Base-by-base conservation (phyloP, 2,797 vertebrate genomes). In the Rousettus madagascariensis region DNA sequence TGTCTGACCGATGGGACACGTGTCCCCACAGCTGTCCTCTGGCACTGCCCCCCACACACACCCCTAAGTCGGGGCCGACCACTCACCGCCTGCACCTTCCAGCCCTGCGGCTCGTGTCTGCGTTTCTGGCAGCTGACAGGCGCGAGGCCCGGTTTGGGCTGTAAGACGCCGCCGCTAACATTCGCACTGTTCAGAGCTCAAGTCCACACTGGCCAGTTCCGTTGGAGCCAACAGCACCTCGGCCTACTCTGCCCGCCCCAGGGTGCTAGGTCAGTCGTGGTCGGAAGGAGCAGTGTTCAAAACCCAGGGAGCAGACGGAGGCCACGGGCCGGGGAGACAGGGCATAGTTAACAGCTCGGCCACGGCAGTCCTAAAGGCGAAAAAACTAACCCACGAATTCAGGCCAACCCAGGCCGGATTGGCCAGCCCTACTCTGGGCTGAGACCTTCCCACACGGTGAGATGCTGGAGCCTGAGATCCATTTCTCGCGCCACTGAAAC, bases 71-170 rank as follows among this genome's bases (percentile, higher is more conserved):
- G 24, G 55, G 55, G 43, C 51, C 6, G 55, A 5, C 17, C 13
- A 2, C 26, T 15, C 24, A n/a, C 3, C 65, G 1, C 1, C 3
- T 0, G 5, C 7, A 3, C 11, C 13, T 6, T 30, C 38, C 15
- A 16, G 38, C 17, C 6, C 20, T 10, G 0, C 0, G 19, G 2
- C 0, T 2, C 4, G 0, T 6, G 72, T 30, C 53, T 33, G 7
- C 1, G 1, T 20, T 13, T 13, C 26, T 1, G 1, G 1, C 2
- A 2, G 2, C 8, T 10, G 1, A 1, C 28, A 72, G 53, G 38
- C 15, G 26, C 4, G 19, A 15, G 24, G 15, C 36, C 57, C 33
- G 41, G 26, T 0, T 33, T 8, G 15, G 22, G 26, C 66, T 49
- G 36, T 43, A 15, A 46, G 28, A n/a, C 16, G 36, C 38, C 8